Evolutionary conservation across 2,888 invertebrate genomes (phyloP).

Genomic region (Malacosoma neustria): DNA sequence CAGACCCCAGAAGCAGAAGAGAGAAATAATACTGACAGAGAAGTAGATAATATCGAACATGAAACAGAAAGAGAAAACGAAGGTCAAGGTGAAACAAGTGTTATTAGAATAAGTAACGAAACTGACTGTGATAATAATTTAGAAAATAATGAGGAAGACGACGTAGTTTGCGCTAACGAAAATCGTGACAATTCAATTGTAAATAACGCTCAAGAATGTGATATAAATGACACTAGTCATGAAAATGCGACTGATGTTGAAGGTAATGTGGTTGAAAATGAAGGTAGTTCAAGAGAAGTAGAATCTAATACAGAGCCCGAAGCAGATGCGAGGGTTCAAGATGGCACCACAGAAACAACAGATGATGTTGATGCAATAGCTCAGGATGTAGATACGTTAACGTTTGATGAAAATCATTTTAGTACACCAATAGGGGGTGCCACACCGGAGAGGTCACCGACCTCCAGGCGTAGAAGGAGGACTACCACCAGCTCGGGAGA

Average conservation of each 20-base stretch:
- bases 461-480: slow-evolving; percentile 28
- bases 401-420: slow-evolving; percentile 69
- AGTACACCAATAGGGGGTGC: slow-evolving; percentile 59
- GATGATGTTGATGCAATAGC: slow-evolving; percentile 11
- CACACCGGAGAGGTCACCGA: slow-evolving; percentile 34
- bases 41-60: slow-evolving; percentile 1
- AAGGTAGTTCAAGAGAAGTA: slow-evolving; percentile 3
- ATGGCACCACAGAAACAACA: neutral
- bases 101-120: slow-evolving; percentile 52
- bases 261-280: slow-evolving; percentile 7
- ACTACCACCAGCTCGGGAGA: slow-evolving; percentile 51
- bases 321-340: neutral
- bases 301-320: slow-evolving; percentile 8
- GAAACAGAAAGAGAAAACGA: slow-evolving; percentile 4
- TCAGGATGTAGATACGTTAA: slow-evolving; percentile 31
- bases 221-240: slow-evolving; percentile 19
- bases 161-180: slow-evolving; percentile 62
- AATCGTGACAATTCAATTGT: neutral
- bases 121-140: slow-evolving; percentile 69
- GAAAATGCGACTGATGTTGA: slow-evolving; percentile 8
- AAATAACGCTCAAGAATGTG: slow-evolving; percentile 33
- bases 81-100: slow-evolving; percentile 21
- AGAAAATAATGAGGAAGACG: slow-evolving; percentile 63
- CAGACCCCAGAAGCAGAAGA: slow-evolving; percentile 7
- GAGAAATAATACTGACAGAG: slow-evolving; percentile 10